Conservation (phyloP, 2,888 invertebrate genomes). For the Drosophila pegasa region DNA sequence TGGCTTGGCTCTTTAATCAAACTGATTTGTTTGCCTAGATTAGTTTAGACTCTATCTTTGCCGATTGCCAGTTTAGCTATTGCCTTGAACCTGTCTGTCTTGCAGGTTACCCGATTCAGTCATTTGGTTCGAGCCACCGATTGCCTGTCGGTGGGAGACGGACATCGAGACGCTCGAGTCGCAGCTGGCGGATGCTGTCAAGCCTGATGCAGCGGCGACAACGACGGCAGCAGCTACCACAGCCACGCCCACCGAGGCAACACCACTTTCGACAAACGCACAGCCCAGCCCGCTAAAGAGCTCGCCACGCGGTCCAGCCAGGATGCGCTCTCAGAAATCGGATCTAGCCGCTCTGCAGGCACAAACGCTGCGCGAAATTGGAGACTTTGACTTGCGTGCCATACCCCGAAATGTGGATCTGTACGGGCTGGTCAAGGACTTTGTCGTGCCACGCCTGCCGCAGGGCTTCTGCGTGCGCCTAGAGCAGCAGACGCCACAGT, state of each 20-base stretch:
- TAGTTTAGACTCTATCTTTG: background rate
- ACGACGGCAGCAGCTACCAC: constrained; percentile 53
- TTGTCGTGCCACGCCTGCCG: constrained; percentile 84
- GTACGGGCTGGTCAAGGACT: constrained; percentile 81
- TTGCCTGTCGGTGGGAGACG: constrained; percentile 90
- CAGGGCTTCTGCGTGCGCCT: constrained; percentile 82
- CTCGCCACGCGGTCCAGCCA: constrained; percentile 75
- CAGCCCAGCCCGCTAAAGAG: constrained; percentile 77
- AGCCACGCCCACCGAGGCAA: constrained; percentile 73
- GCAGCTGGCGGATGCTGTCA: constrained; percentile 75
- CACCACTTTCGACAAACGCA: constrained; percentile 69
- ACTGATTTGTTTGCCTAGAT: background rate
- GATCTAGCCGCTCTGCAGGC: constrained; percentile 32
- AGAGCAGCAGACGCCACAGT: constrained; percentile 61
- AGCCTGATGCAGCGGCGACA: constrained; percentile 33
- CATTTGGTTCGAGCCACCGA: constrained; percentile 92
- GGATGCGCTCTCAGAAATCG: constrained; percentile 72
- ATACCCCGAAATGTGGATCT: constrained; percentile 83
- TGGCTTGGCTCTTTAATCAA: background rate
- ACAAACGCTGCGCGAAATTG: constrained; percentile 73
- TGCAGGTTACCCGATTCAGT: constrained; percentile 88
- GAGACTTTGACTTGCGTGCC: constrained; percentile 83
- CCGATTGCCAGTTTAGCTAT: background rate
- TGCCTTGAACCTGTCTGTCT: background rate
- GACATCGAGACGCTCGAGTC: constrained; percentile 82